These are phyloP conservation scores for Eutrigla gurnardus DNA, from an alignment of 2,797 vertebrate species.

Conservation along the genomic window DNA sequence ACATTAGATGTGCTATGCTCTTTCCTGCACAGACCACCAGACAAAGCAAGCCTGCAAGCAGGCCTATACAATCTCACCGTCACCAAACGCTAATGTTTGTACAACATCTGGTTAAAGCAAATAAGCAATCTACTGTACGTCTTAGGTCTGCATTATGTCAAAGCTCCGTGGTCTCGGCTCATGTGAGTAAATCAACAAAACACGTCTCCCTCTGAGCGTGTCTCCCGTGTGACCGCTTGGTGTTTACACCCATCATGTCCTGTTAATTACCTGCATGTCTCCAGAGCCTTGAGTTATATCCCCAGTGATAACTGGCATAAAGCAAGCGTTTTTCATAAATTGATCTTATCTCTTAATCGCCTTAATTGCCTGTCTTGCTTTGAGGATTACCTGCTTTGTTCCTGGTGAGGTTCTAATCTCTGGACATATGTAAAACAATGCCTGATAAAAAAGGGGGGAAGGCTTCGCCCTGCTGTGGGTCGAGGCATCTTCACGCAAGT, in stretches of 20 bases:
- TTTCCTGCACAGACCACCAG: slow-evolving; percentile 1
- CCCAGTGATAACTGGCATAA: slow-evolving; percentile 67
- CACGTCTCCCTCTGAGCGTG: slow-evolving; percentile 37
- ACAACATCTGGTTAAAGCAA: slow-evolving; percentile 49
- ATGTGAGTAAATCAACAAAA: slow-evolving; percentile 47
- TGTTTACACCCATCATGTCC: slow-evolving; percentile 78
- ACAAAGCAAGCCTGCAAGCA: slow-evolving; percentile 1
- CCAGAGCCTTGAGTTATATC: slow-evolving; percentile 52
- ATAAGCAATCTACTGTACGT: slow-evolving; percentile 29
- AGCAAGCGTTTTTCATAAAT: slow-evolving; percentile 65
- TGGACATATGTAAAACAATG: slow-evolving; percentile 77
- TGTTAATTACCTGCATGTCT: slow-evolving; percentile 82
- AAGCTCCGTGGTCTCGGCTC: slow-evolving; percentile 24
- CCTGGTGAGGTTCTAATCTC: slow-evolving; percentile 71
- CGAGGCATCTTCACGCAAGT: slow-evolving; percentile 63
- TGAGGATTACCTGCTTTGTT: slow-evolving; percentile 65
- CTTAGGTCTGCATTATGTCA: slow-evolving; percentile 33
- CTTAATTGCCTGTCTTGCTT: slow-evolving; percentile 76
- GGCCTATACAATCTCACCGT: background rate
- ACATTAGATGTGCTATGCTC: background rate
- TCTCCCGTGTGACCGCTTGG: slow-evolving; percentile 55
- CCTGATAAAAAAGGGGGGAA: slow-evolving; percentile 56
- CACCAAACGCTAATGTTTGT: slow-evolving; percentile 51
- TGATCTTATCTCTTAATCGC: slow-evolving; percentile 68
- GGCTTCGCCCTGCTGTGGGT: slow-evolving; percentile 58